Conservation (phyloP, 2,888 invertebrate species). For the Amphipyra berbera region DNA sequence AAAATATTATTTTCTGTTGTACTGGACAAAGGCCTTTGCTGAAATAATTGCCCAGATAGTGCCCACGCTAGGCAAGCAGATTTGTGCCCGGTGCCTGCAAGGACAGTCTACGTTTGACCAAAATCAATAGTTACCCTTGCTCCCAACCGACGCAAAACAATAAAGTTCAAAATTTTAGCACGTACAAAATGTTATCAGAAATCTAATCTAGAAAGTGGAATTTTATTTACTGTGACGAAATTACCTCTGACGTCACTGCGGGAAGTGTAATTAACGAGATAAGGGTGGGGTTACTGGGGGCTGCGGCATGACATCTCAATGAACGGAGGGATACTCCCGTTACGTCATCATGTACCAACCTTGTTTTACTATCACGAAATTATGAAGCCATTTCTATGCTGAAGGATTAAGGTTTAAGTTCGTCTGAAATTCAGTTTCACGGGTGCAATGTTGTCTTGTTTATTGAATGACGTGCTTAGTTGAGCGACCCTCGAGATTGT, state of each 20-base stretch:
- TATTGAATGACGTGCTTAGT: constrained; percentile 45
- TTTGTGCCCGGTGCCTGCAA: background rate
- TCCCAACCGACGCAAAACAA: constrained; percentile 1
- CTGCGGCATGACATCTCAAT: constrained; percentile 67
- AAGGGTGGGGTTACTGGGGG: constrained; percentile 52
- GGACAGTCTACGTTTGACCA: background rate
- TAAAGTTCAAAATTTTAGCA: constrained; percentile 2
- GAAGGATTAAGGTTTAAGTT: constrained; percentile 29
- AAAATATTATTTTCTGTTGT: no score
- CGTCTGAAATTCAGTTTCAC: constrained; percentile 6
- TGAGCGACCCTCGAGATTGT: constrained; percentile 40
- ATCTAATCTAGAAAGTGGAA: constrained; percentile 51
- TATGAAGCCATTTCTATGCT: constrained; percentile 2
- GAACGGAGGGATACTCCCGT: constrained; percentile 61
- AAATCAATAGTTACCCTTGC: background rate
- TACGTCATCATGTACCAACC: constrained; percentile 62
- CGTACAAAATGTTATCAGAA: constrained; percentile 17
- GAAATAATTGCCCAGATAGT: no score
- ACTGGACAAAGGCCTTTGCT: no score
- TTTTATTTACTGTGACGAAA: constrained; percentile 63
- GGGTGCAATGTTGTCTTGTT: constrained; percentile 25
- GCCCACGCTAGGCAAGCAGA: no score
- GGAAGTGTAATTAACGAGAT: constrained; percentile 63
- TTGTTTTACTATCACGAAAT: constrained; percentile 5
- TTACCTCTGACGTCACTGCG: constrained; percentile 72